Evolutionary conservation across 2,888 invertebrate species (phyloP), one percentile per base, ranked within the genome.

Genomic region (Clunio marinus): DNA sequence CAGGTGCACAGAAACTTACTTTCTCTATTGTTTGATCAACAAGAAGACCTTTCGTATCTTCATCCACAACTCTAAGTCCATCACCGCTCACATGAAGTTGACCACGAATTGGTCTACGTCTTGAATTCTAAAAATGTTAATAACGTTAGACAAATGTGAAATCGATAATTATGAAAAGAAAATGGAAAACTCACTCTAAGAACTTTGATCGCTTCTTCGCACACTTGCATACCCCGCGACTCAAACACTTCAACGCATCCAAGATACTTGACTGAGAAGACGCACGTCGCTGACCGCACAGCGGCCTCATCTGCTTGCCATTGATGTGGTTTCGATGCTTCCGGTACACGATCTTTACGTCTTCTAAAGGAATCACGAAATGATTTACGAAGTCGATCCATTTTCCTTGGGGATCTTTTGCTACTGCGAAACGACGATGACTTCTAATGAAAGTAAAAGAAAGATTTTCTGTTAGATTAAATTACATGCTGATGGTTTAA

Each of bases 21-120:
- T 99, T 99, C 80, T 99, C 99, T 71, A 99, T 99, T 24, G 98
- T 99, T 81, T 99, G 99, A 80, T 99, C 99, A 37, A 99, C 97
- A 72, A 99, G 94, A 71, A 99, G 85, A 32, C 97, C 97, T 81
- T 97, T 98, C 28, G 96, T 97, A 77, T 98, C 96, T 75, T 98
- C 98, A 78, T 99, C 99, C 1, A 99, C 98, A 2, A 99, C 98
- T 24, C 99, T 84, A 51, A 99, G 82, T 0, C 98, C 97, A 78
- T 99, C 99, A 2, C 94, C 95, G 73, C 93, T 93, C 2, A 95
- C 91, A 77, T 93, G 93, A 20, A 96, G 82, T 71, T 92, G 85
- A 2, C 94, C 92, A 70, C 93, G 87, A n/a, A 95, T 88, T 2
- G 95, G 91, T 73, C 94, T 84, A 71, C 95, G 84, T 69, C 93